Percentiles rank a stretch among this genome's conserved stretches.
Conservation (phyloP, 2,797 vertebrate genomes). For the Chelmon rostratus region DNA sequence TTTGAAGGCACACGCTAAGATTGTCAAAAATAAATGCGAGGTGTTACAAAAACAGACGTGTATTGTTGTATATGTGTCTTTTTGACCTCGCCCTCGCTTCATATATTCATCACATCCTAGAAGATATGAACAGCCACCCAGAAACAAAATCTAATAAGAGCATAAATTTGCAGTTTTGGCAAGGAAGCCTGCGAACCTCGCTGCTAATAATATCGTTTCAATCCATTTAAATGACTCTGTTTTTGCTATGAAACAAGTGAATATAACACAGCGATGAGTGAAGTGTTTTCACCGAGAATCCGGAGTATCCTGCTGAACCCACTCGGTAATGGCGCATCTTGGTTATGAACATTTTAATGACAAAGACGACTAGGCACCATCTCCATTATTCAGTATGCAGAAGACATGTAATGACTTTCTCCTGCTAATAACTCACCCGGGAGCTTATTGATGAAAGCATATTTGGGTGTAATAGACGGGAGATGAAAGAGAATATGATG, state of each 20-base stretch:
- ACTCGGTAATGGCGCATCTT: conserved; percentile 49
- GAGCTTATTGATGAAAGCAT: conserved; percentile 72
- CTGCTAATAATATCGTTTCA: conserved; percentile 4
- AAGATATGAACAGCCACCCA: neutral
- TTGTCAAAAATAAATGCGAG: neutral
- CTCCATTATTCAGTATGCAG: conserved; percentile 73
- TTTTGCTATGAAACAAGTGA: conserved; percentile 41
- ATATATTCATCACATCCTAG: conserved; percentile 1
- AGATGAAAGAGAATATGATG: conserved; percentile 60
- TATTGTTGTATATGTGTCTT: conserved; percentile 12
- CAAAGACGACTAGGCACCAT: conserved; percentile 47
- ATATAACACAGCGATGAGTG: conserved; percentile 5
- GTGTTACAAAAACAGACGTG: neutral
- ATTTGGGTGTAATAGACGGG: conserved; percentile 65
- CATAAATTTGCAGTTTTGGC: conserved; percentile 10
- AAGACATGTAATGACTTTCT: conserved; percentile 77
- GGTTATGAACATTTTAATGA: conserved; percentile 76
- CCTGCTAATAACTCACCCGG: conserved; percentile 76
- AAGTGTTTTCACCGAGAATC: conserved; percentile 40
- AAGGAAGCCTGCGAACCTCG: neutral
- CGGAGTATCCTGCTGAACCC: conserved; percentile 53
- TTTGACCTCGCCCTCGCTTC: conserved; percentile 29
- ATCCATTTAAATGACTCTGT: conserved; percentile 44
- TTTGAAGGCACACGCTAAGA: neutral
- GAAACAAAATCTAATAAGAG: conserved; percentile 8